Base-by-base conservation (phyloP, 2,888 invertebrate species). In the Campoplex nolae region DNA sequence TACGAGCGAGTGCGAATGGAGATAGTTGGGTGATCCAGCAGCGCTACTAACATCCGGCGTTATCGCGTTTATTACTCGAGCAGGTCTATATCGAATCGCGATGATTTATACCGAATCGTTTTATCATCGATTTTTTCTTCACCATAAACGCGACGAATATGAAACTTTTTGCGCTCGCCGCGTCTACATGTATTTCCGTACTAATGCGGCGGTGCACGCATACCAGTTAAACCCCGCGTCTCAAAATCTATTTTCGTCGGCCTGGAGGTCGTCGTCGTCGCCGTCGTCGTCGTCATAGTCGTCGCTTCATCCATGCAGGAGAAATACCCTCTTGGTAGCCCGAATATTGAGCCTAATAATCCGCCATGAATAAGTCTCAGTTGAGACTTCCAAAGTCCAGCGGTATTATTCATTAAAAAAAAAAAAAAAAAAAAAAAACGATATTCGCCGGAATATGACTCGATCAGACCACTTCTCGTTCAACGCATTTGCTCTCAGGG, bases 171-270 rank as follows among this genome's bases (percentile, higher is more conserved):
- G 62, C 62, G 62, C 62, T 62, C 16, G 16, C 32, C 32, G 62
- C 32, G 32, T 38, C 23, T 18, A 7, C 13, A 32, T 73, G 23
- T 80, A 75, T 56, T 48, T 65, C 70, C 38, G 74, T 79, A 45
- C 45, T 54, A 54, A 58, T 11, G 38, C 38, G 51, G 54, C 70
- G 74, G 62, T 62, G 28, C 62, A 62, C 79, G 67, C 67, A 79
- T 68, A 84, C 79, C 79, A 62, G 62, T 79, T 51, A 62, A 75
- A 45, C 68, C 73, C 65, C 42, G 58, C 70, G 62, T 62, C 62
- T 38, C 73, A n/a, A 48, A 71, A 75, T 84, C 84, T 84, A 84
- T 84, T 84, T 84, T 74, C 68, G 84, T 79, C 84, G 48, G 38
- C 78, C 51, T 58, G 83, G 77, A 83, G 77, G 78, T 83, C 83